These are phyloP conservation scores for Parnassius mnemosyne DNA, from an alignment of 2,888 invertebrate species.

Conservation along the genomic window DNA sequence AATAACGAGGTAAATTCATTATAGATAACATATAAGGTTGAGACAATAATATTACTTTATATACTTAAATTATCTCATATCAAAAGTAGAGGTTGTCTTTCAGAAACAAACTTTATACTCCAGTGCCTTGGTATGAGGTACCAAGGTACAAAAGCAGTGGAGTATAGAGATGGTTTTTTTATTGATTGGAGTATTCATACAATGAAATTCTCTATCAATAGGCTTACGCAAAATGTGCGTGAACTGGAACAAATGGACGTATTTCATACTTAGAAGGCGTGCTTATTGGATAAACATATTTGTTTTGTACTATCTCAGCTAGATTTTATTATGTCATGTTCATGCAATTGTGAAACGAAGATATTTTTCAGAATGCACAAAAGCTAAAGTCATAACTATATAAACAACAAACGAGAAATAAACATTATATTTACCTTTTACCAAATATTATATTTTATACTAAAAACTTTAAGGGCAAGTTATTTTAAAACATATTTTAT, in stretches of 20 bases:
- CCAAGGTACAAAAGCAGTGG: not conserved
- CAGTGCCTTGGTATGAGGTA: not conserved
- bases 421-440: no score
- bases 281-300: slow-evolving; percentile 15
- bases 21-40: no score
- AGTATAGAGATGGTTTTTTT: not conserved
- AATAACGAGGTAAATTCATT: not conserved
- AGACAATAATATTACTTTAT: no score
- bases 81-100: not conserved
- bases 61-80: no score
- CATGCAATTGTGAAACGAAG: no score
- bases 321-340: slow-evolving; percentile 3
- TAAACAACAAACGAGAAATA: no score
- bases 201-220: not conserved
- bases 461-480: no score
- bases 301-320: slow-evolving; percentile 1
- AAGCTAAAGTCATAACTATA: no score
- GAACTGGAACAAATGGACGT: slow-evolving; percentile 12
- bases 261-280: slow-evolving; percentile 16
- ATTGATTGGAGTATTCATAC: no score
- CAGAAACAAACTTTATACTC: slow-evolving; percentile 3
- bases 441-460: no score
- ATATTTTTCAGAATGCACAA: no score
- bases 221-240: slow-evolving; percentile 4
- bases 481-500: no score